Evolutionary conservation across 2,113 vertebrate genomes (phyloP).

Genomic region (Brienomyrus longianalis): DNA sequence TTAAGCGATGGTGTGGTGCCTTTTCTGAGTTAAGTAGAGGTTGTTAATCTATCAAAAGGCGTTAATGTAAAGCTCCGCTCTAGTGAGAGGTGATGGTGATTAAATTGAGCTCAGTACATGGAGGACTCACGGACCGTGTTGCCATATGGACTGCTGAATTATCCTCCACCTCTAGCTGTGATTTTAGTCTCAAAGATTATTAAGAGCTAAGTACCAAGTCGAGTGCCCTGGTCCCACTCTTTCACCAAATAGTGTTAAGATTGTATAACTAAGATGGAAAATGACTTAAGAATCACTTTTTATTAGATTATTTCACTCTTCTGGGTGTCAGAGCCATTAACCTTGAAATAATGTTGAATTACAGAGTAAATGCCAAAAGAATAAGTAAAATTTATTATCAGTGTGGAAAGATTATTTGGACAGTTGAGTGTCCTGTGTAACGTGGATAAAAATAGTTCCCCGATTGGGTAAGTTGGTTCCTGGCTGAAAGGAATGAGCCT

Average conservation of each 20-base stretch:
- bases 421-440: not conserved
- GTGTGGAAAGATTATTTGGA: not conserved
- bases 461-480: not conserved
- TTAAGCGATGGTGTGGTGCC: not conserved
- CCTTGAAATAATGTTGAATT: constrained; percentile 50
- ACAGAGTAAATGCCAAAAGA: constrained; percentile 22
- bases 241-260: constrained; percentile 42
- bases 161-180: constrained; percentile 30
- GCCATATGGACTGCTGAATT: constrained; percentile 35
- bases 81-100: constrained; percentile 33
- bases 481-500: not conserved
- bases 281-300: constrained; percentile 52
- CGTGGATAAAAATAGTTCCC: constrained; percentile 16
- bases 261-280: constrained; percentile 45
- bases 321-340: constrained; percentile 56
- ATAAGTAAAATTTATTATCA: constrained; percentile 28
- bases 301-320: constrained; percentile 58
- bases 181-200: constrained; percentile 36
- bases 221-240: constrained; percentile 27
- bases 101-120: constrained; percentile 23
- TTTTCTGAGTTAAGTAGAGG: constrained; percentile 18
- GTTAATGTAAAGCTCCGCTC: constrained; percentile 22
- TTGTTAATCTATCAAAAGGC: constrained; percentile 34
- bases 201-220: constrained; percentile 29
- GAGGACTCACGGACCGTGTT: constrained; percentile 14